Conservation (phyloP, 2,797 vertebrate species). For the Bufotes viridis region DNA sequence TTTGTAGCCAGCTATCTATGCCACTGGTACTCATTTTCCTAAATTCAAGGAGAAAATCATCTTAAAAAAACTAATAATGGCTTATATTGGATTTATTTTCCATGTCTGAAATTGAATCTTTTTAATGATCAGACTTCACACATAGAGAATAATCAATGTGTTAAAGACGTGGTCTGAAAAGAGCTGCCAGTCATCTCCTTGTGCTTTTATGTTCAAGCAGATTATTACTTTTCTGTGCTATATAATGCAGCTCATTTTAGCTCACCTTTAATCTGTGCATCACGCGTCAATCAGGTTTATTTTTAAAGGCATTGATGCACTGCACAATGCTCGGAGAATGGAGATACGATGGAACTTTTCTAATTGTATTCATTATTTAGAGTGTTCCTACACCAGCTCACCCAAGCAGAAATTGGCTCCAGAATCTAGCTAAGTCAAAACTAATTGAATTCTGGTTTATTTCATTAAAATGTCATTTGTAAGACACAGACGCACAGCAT, state of each 20-base stretch:
- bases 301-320: conserved; percentile 37
- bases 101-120: conserved; percentile 36
- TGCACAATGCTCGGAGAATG: not conserved
- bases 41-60: conserved; percentile 27
- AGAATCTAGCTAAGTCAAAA: conserved; percentile 24
- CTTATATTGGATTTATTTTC: conserved; percentile 13
- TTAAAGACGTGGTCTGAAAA: conserved; percentile 14
- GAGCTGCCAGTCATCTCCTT: conserved; percentile 9
- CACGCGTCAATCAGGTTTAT: conserved; percentile 35
- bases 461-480: conserved; percentile 51
- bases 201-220: conserved; percentile 24
- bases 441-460: conserved; percentile 52
- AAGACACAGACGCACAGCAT: conserved; percentile 18
- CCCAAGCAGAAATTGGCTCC: conserved; percentile 33
- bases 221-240: conserved; percentile 20
- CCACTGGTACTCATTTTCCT: not conserved
- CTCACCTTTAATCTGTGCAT: conserved; percentile 29
- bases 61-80: conserved; percentile 38
- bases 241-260: conserved; percentile 27
- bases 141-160: conserved; percentile 37
- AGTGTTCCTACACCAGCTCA: conserved; percentile 36
- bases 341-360: conserved; percentile 32
- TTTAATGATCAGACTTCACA: conserved; percentile 31
- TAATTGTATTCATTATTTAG: conserved; percentile 55
- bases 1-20: not conserved